Evolutionary conservation across 2,113 vertebrate species (phyloP).

Genomic region (Pimephales promelas): DNA sequence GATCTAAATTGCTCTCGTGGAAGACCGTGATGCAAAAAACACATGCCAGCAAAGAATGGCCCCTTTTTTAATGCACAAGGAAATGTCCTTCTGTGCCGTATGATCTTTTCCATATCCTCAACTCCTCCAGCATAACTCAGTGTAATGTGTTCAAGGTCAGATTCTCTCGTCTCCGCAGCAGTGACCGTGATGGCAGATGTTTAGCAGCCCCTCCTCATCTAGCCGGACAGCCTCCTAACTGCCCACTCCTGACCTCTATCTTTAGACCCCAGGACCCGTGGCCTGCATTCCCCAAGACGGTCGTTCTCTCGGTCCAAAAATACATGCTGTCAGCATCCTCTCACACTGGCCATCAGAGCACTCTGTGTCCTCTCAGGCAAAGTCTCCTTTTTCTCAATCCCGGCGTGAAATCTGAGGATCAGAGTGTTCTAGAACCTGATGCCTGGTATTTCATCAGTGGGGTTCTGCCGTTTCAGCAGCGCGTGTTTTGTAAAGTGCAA

Average conservation of each 20-base stretch:
- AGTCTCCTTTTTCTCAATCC: slow-evolving; percentile 34
- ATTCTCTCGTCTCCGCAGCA: slow-evolving; percentile 15
- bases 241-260: slow-evolving; percentile 32
- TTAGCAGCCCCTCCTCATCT: slow-evolving; percentile 28
- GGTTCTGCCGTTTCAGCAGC: slow-evolving; percentile 36
- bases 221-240: not conserved
- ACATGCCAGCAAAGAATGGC: slow-evolving; percentile 7
- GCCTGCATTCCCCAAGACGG: not conserved
- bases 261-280: slow-evolving; percentile 1
- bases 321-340: slow-evolving; percentile 34
- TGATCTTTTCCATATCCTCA: slow-evolving; percentile 15
- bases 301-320: slow-evolving; percentile 2
- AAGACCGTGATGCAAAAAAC: slow-evolving; percentile 20
- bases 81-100: not conserved
- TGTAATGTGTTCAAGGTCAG: slow-evolving; percentile 17
- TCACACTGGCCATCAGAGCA: slow-evolving; percentile 1
- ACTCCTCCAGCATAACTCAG: not conserved
- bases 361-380: not conserved
- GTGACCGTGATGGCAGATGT: slow-evolving; percentile 43
- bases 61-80: not conserved
- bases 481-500: slow-evolving; percentile 25
- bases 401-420: slow-evolving; percentile 10
- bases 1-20: slow-evolving; percentile 30
- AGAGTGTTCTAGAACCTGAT: slow-evolving; percentile 21
- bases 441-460: slow-evolving; percentile 8